Conservation (phyloP, 2,888 invertebrate species). For the Apantesis nais region DNA sequence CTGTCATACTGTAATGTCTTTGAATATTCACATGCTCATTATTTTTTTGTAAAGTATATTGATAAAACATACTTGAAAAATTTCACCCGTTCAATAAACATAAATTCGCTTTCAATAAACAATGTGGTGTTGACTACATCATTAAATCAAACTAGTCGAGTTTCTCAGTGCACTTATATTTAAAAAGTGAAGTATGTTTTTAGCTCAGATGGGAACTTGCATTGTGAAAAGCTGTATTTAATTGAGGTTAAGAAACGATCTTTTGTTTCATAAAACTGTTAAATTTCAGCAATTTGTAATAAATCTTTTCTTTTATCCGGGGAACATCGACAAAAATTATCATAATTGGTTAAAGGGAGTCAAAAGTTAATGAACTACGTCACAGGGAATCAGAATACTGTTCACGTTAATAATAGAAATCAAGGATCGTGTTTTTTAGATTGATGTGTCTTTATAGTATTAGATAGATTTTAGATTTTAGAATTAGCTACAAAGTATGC, state of each 20-base stretch:
- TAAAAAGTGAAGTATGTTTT: conserved; percentile 31
- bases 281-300: conserved; percentile 8
- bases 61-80: not conserved
- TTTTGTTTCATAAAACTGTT: conserved; percentile 58
- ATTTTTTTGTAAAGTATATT: not conserved
- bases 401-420: no score
- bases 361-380: not conserved
- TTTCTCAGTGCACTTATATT: conserved; percentile 40
- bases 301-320: conserved; percentile 6
- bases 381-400: not conserved
- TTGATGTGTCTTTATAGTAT: no score
- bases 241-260: conserved; percentile 72
- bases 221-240: conserved; percentile 64
- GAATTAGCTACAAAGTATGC: not conserved
- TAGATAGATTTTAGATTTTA: no score
- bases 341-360: not conserved
- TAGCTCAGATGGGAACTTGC: conserved; percentile 44
- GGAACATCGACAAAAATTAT: not conserved
- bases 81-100: not conserved
- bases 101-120: not conserved
- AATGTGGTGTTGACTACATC: not conserved
- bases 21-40: not conserved
- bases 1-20: not conserved
- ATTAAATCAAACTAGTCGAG: conserved; percentile 18
- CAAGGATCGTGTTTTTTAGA: no score